Base-by-base conservation (phyloP, 2,113 vertebrate genomes). In the Amphilophus citrinellus region DNA sequence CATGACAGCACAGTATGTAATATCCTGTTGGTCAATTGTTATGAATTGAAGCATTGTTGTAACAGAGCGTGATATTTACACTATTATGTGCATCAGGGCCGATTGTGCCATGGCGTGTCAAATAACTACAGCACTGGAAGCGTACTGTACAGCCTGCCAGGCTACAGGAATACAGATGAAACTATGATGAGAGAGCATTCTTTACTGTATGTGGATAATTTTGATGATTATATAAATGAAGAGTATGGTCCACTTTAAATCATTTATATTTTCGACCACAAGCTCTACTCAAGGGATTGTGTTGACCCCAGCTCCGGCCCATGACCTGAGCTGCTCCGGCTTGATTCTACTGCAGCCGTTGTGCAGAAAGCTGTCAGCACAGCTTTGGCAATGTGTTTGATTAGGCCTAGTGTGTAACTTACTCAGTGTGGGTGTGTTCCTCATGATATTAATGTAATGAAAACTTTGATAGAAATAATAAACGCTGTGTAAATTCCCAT, bases 331-430 rank as follows among this genome's bases (percentile, higher is more conserved):
- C 79, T 96, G 14, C 76, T 90, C 4, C 61, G 18, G 11, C 32
- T 82, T 50, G 62, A 50, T 42, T 77, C 59, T 53, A 0, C 68
- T 56, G 68, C 14, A 35, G 7, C 10, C 1, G 63, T 20, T 96
- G 93, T 83, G 93, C 92, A 2, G 93, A 94, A 53, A 93, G 94
- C 0, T 95, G 90, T 35, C 56, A 84, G 68, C 91, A 91, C 57
- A 53, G 83, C 17, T 8, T 84, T 7, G 81, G 87, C 27, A 91
- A 83, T 4, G 83, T 92, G 63, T 91, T 90, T 75, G 79, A 90
- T 32, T 84, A 66, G 6, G 58, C 22, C 3, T 15, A 53, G 10
- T 94, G 92, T 13, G 79, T 91, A 17, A 27, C 84, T 4, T 77
- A 63, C 63, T 42, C 80, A 60, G 37, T 93, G 92, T 71, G 93